These are phyloP conservation scores for Platichthys stellatus DNA, from an alignment of 2,113 vertebrate genomes.

Conservation along the genomic window DNA sequence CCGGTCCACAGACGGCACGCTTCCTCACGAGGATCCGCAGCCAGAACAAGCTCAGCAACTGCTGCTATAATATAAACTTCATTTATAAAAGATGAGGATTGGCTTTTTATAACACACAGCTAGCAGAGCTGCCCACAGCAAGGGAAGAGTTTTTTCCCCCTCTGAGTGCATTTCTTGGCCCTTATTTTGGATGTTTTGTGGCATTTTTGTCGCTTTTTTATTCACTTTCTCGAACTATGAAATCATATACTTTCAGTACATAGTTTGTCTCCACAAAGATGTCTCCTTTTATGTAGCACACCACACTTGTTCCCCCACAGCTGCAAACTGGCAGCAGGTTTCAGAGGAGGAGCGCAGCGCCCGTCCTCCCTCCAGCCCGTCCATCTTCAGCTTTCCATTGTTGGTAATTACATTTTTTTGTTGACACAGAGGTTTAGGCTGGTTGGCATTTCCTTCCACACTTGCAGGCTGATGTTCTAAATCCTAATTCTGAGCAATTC, in stretches of 20 bases:
- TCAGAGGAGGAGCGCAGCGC: constrained; percentile 19
- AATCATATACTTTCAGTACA: constrained; percentile 60
- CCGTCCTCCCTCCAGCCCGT: constrained; percentile 28
- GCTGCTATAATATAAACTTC: constrained; percentile 44
- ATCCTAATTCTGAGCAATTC: not conserved
- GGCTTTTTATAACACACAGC: constrained; percentile 50
- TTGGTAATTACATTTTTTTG: constrained; percentile 26
- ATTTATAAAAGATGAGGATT: constrained; percentile 54
- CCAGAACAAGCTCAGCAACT: constrained; percentile 32
- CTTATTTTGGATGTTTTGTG: constrained; percentile 27
- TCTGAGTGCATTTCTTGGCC: constrained; percentile 26
- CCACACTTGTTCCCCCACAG: constrained; percentile 53
- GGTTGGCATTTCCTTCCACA: constrained; percentile 16
- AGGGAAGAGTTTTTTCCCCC: constrained; percentile 4
- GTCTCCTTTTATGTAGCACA: constrained; percentile 52
- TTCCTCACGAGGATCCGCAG: constrained; percentile 37
- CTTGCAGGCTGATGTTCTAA: not conserved
- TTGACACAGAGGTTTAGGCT: constrained; percentile 9
- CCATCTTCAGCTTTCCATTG: constrained; percentile 21
- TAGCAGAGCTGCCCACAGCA: constrained; percentile 12
- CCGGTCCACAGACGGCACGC: constrained; percentile 10
- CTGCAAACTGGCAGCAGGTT: constrained; percentile 58
- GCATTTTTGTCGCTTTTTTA: constrained; percentile 48
- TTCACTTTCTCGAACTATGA: constrained; percentile 62
- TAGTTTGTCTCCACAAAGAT: constrained; percentile 43